Percentiles rank a stretch among this genome's conserved stretches.
Conservation (phyloP, 1,140 invertebrate species). For the Rhopalosiphum maidis region DNA sequence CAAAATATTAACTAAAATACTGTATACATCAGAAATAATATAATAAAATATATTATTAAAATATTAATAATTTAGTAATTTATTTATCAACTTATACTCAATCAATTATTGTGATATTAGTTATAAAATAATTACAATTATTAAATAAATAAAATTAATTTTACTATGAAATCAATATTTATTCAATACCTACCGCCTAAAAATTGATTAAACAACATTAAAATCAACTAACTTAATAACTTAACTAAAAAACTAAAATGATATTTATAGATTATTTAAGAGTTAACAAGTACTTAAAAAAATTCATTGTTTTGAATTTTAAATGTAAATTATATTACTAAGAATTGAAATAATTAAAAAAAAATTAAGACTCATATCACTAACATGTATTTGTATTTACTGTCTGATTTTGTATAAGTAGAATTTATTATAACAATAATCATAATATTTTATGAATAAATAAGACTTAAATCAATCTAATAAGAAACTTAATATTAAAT, state of each 20-base stretch:
- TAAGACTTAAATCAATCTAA: not conserved
- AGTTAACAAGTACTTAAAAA: not conserved
- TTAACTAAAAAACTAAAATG: slow-evolving; percentile 15
- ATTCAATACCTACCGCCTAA: not conserved
- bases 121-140: not conserved
- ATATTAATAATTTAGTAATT: not conserved
- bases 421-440: not conserved
- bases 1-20: not conserved
- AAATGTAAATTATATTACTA: not conserved
- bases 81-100: not conserved
- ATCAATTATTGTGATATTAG: not conserved
- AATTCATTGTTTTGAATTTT: not conserved
- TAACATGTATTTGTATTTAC: not conserved
- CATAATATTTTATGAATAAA: not conserved
- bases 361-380: not conserved
- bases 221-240: slow-evolving; percentile 3
- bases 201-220: not conserved
- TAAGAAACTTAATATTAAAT: not conserved
- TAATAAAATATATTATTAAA: not conserved
- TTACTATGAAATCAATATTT: not conserved
- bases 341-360: not conserved
- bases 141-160: not conserved
- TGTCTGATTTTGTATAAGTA: not conserved
- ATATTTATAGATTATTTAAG: too few relatives aligned
- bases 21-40: not conserved